phyloP scores from a whole-genome alignment of 2,113 vertebrate genomes.

The Notarius quadriscutis region DNA sequence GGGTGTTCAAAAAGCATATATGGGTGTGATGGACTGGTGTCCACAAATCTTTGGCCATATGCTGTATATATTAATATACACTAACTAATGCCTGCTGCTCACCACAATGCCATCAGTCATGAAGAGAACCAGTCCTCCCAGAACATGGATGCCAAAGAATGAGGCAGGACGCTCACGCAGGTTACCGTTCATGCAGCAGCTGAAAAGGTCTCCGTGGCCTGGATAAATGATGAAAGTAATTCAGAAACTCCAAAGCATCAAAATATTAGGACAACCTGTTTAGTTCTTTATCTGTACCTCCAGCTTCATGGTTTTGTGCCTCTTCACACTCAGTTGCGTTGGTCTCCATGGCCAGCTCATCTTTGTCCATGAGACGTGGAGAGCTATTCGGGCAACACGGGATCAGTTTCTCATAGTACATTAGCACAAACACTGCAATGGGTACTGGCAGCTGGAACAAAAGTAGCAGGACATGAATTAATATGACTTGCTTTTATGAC shows the following conservation, averaged over 20 bases:
- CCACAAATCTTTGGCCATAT: neutral
- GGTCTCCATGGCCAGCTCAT: slow-evolving; percentile 86
- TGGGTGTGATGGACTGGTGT: neutral
- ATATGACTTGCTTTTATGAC: neutral
- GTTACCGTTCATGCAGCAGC: slow-evolving; percentile 86
- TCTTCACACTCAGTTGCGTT: slow-evolving; percentile 62
- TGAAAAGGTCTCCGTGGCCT: slow-evolving; percentile 81
- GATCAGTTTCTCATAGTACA: slow-evolving; percentile 86
- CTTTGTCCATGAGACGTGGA: slow-evolving; percentile 79
- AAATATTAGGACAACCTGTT: neutral
- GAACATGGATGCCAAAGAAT: slow-evolving; percentile 89
- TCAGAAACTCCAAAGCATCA: neutral
- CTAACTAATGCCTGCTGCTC: slow-evolving; percentile 57
- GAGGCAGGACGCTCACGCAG: slow-evolving; percentile 81
- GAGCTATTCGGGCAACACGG: slow-evolving; percentile 70
- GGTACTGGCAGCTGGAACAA: slow-evolving; percentile 85
- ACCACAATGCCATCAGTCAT: slow-evolving; percentile 96
- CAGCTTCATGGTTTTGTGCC: slow-evolving; percentile 55
- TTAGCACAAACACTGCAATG: slow-evolving; percentile 84
- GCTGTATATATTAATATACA: neutral
- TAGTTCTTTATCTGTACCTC: slow-evolving; percentile 58
- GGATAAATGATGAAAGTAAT: slow-evolving; percentile 14
- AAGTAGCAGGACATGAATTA: neutral
- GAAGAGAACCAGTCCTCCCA: slow-evolving; percentile 90
- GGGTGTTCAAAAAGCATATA: neutral